Conservation (phyloP, 1,140 invertebrate species). For the Drosophila arizonae region DNA sequence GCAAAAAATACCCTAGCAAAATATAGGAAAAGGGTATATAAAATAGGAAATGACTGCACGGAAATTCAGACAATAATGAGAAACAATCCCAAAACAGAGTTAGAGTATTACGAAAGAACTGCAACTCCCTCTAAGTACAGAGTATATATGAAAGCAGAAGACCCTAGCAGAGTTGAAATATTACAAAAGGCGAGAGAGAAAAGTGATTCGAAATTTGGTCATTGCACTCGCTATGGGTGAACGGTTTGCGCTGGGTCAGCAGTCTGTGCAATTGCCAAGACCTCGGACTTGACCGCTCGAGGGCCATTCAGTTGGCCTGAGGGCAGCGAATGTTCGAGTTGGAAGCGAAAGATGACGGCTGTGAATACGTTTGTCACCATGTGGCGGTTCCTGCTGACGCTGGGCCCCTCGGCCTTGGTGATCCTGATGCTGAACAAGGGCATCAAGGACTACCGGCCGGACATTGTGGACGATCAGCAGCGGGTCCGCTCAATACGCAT, state of each 20-base stretch:
- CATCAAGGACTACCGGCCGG: slow-evolving; percentile 85
- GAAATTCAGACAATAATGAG: no score
- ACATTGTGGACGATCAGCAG: slow-evolving; percentile 86
- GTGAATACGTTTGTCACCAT: slow-evolving; percentile 65
- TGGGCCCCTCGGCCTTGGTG: slow-evolving; percentile 86
- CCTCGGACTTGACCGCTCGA: background rate
- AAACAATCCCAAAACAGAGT: no score
- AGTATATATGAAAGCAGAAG: no score
- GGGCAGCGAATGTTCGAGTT: background rate
- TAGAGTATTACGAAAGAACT: no score
- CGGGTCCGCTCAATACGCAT: slow-evolving; percentile 84
- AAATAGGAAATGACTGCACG: no score
- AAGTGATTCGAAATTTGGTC: background rate
- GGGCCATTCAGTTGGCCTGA: background rate
- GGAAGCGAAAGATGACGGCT: slow-evolving; percentile 48
- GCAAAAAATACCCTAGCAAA: no score
- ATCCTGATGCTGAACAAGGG: slow-evolving; percentile 85
- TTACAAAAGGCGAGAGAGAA: background rate
- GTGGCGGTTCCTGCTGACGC: slow-evolving; percentile 85
- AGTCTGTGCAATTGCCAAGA: background rate
- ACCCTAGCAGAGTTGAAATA: no score
- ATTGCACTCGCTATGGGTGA: slow-evolving; percentile 5
- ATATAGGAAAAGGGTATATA: no score
- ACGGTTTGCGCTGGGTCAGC: background rate
- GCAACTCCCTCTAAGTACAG: no score